Conservation (phyloP, 2,797 vertebrate genomes). For the Euthynnus affinis region DNA sequence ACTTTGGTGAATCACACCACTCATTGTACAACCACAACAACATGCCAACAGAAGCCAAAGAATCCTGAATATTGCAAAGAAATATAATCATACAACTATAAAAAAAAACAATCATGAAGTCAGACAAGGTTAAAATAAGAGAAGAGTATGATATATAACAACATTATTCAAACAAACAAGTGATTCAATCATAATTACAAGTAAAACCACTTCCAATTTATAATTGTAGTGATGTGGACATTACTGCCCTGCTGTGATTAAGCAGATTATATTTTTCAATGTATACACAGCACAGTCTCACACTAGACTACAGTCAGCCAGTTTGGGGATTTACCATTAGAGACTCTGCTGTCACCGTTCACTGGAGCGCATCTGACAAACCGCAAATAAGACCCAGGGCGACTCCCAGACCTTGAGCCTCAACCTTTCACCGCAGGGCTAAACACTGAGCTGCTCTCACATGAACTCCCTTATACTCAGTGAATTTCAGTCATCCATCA, state of each 20-base stretch:
- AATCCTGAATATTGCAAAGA: background rate
- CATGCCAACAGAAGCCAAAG: constrained; percentile 23
- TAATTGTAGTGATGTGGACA: constrained; percentile 2
- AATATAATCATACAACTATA: background rate
- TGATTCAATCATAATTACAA: background rate
- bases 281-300: background rate
- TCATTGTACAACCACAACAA: constrained; percentile 8
- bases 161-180: background rate
- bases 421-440: background rate
- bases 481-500: background rate
- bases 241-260: constrained; percentile 1
- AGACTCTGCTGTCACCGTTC: background rate
- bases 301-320: background rate
- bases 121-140: background rate
- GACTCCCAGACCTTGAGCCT: constrained; percentile 7
- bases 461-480: background rate
- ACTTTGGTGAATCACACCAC: constrained; percentile 8
- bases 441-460: constrained; percentile 12
- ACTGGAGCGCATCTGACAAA: constrained; percentile 8
- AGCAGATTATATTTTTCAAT: constrained; percentile 14
- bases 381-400: background rate
- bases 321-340: constrained; percentile 5
- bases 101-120: background rate
- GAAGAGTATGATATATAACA: background rate
- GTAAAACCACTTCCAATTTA: background rate